Conservation (phyloP, 1,140 invertebrate species). For the Lerema accius region DNA sequence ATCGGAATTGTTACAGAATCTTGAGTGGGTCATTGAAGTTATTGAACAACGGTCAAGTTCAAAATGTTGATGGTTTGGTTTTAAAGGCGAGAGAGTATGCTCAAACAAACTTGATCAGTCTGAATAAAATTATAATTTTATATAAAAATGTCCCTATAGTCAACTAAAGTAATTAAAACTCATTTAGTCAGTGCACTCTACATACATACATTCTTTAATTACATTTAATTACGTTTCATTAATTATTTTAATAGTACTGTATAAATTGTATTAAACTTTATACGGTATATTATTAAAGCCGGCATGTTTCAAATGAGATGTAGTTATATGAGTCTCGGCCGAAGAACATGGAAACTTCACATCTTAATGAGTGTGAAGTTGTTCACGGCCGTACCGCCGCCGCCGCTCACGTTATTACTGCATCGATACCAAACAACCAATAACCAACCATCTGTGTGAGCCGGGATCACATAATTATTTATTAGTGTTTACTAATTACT, state of each 20-base stretch:
- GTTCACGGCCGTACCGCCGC: slow-evolving; percentile 7
- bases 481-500: no score
- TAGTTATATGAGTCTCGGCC: slow-evolving; percentile 1
- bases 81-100: no score
- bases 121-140: no score
- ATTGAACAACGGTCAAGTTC: background rate
- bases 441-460: slow-evolving; percentile 2
- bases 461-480: no score
- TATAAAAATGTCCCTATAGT: no score
- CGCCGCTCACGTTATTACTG: slow-evolving; percentile 16
- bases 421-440: slow-evolving; percentile 4
- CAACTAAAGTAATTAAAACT: no score
- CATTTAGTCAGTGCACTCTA: no score
- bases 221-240: no score
- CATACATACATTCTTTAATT: no score
- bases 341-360: slow-evolving; percentile 17
- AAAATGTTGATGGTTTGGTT: background rate
- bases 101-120: no score
- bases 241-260: no score
- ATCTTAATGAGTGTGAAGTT: slow-evolving; percentile 21
- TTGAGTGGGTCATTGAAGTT: background rate
- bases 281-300: no score
- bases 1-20: background rate
- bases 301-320: background rate
- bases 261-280: background rate